Evolutionary conservation across 2,888 invertebrate species (phyloP), one percentile per base, ranked within the genome.

Genomic region (Saturnia japonica): DNA sequence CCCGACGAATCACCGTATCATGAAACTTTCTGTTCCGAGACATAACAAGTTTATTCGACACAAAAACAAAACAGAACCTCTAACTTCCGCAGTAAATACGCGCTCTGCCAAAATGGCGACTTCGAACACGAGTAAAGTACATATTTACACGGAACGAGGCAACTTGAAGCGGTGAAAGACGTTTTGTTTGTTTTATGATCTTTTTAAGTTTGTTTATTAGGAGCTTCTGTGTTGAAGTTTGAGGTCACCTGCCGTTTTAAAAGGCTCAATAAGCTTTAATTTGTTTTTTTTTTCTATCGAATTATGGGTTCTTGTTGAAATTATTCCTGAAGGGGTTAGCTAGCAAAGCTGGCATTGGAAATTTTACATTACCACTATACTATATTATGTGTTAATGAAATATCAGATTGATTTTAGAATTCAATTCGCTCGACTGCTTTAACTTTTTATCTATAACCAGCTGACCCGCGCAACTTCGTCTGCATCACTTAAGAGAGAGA

Each of bases 11-110:
- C 64, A 64, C 64, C 22, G 64, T 64, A 64, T 64, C 25, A n/a
- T 64, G 25, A 34, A 64, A 64, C 64, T 64, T 64, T 64, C 64
- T n/a, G 19, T 40, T n/a, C 64, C 40, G 40, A 64, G 40, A 40
- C 40, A 64, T 40, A 64, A 64, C 64, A 64, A 64, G 64, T 64
- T 64, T 64, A 64, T 64, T 64, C 40, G 64, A 64, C 40, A 64
- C 64, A 64, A 68, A 68, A 68, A 68, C 68, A 68, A 54, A 64
- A 64, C 40, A 64, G 64, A 64, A n/a, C 40, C 25, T 54, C 19
- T 68, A 68, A 68, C 68, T 68, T 68, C 54, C 51, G 40, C 68
- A 54, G 68, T 68, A 68, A 68, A 68, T 68, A 28, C 68, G 40
- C 54, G 47, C 47, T 45, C 47, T 47, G 68, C 47, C 68, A 68